Evolutionary conservation across 1,140 invertebrate genomes (phyloP).

Genomic region (Zaprionus nigranus): DNA sequence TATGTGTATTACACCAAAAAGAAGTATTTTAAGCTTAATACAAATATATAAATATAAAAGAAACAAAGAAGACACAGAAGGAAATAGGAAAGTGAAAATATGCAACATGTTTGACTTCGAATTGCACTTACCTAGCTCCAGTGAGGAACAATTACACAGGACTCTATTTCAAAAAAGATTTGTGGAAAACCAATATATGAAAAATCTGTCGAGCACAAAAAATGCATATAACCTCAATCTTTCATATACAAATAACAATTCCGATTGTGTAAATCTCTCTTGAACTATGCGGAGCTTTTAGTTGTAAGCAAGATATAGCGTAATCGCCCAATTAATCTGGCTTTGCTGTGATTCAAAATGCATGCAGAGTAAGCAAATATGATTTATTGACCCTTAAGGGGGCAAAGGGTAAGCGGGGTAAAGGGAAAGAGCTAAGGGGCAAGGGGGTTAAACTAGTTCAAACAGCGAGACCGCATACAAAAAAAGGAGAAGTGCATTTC

Average conservation of each 20-base stretch:
- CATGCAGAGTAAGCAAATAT: not conserved
- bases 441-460: not conserved
- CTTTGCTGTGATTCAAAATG: not conserved
- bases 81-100: no score
- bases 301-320: not conserved
- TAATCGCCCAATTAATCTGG: constrained; percentile 6
- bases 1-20: no score
- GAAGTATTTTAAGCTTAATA: no score
- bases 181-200: not conserved
- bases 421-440: not conserved
- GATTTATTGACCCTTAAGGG: not conserved
- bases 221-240: no score
- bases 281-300: not conserved
- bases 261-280: not conserved
- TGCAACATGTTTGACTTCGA: no score
- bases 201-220: not conserved
- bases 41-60: no score
- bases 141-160: no score
- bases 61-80: no score
- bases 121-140: no score
- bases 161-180: no score
- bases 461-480: not conserved
- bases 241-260: not conserved
- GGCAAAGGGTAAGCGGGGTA: not conserved
- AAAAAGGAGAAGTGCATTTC: not conserved